Evolutionary conservation across 2,797 vertebrate species (phyloP), one percentile per base, ranked within the genome.

Genomic region (Acipenser oxyrinchus): DNA sequence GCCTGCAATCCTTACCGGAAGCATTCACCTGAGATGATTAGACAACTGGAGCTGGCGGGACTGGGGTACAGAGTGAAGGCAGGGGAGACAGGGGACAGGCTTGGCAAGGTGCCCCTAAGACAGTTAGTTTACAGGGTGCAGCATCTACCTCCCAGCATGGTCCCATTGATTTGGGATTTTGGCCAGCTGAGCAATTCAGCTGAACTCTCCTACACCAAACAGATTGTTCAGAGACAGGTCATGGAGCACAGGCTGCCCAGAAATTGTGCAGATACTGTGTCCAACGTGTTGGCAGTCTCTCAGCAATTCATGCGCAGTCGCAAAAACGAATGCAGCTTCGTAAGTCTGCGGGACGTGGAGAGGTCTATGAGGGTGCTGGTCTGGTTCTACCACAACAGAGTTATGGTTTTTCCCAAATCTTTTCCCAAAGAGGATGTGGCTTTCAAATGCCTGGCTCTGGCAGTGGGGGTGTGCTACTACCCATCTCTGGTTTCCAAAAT

Each of bases 121-220:
- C 90, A 91, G 72, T 79, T 92, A 64, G 90, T 92, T n/a, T 92
- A 92, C 69, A 74, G 90, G 55, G 90, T 92, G 68, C 89, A 91
- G 64, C 88, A 86, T 8, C 74, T 92, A 51, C 90, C 90, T n/a
- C 84, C 89, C 51, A 92, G 90, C 73, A 86, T 92, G 81, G 82
- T 83, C 6, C 84, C 89, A 6, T 76, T 92, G 65, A 88, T 92
- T 3, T 92, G 90, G 90, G 90, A 92, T 66, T 92, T 92, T 74
- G 90, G 90, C 49, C 89, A 91, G 75, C 65, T 92, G 67, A 91
- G 83, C 48, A 80, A 90, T 72, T 67, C 75, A 51, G 80, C 89
- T 4, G 89, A 92, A 72, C 70, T 72, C 10, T 82, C 86, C 8
- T 92, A 92, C 72, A 90, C 89, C 69, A 65, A 15, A 13, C 88